Percentiles rank a stretch among this genome's conserved stretches.
phyloP scores from a whole-genome alignment of 2,113 vertebrate species.

The Bubo scandiacus region DNA sequence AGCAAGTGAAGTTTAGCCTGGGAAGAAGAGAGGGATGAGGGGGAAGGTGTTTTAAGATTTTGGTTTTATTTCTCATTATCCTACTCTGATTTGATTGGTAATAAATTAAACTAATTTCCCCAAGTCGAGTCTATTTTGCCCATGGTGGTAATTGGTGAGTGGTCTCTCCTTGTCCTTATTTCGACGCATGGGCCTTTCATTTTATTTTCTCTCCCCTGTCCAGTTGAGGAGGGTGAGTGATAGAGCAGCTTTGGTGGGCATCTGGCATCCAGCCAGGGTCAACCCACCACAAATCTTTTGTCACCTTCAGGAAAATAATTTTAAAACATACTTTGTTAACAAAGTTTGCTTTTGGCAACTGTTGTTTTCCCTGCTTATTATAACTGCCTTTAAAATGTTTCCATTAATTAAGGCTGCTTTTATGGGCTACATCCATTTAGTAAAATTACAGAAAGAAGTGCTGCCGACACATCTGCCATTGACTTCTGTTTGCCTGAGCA shows the following conservation, averaged over 20 bases:
- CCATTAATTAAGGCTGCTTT: constrained; percentile 41
- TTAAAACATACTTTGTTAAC: constrained; percentile 14
- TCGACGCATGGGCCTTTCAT: background rate
- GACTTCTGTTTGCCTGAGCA: constrained; percentile 44
- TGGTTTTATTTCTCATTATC: background rate
- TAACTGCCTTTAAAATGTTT: constrained; percentile 57
- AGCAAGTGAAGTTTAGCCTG: background rate
- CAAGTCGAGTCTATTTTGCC: background rate
- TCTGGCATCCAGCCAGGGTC: background rate
- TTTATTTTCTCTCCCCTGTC: background rate
- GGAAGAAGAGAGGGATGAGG: background rate
- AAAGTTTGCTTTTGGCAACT: constrained; percentile 60
- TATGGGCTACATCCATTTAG: constrained; percentile 43
- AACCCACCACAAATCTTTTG: background rate
- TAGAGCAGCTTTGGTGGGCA: background rate
- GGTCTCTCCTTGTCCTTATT: background rate
- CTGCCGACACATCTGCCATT: constrained; percentile 29
- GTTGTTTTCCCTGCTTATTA: background rate
- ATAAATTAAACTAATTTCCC: background rate
- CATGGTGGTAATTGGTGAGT: background rate
- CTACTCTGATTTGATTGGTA: background rate
- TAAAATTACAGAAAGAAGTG: constrained; percentile 40
- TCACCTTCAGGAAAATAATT: constrained; percentile 18
- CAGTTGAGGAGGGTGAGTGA: background rate
- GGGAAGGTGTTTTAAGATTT: background rate